These are phyloP conservation scores for Conops quadrifasciatus DNA, from an alignment of 2,888 invertebrate genomes.

Conservation along the genomic window DNA sequence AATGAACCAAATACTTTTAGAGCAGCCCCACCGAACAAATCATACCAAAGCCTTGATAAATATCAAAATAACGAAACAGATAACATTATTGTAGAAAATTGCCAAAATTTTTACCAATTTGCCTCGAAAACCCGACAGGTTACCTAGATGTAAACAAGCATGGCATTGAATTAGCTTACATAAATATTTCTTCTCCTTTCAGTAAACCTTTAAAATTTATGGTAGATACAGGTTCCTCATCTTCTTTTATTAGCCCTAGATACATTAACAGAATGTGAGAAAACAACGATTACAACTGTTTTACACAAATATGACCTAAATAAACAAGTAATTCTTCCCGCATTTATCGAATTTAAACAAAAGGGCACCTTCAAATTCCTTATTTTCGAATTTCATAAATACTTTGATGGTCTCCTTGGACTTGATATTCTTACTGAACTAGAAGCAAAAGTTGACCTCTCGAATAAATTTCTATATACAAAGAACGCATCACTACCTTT, in stretches of 20 bases:
- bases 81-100: constrained; percentile 23
- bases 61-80: background rate
- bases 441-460: constrained; percentile 29
- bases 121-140: constrained; percentile 37
- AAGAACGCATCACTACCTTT: constrained; percentile 10
- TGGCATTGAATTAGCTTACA: constrained; percentile 25
- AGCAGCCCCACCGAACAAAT: constrained; percentile 6
- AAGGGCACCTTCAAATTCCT: too few relatives aligned
- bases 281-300: too few relatives aligned
- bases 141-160: constrained; percentile 39
- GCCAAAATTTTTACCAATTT: constrained; percentile 31
- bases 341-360: too few relatives aligned
- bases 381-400: too few relatives aligned
- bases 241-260: too few relatives aligned
- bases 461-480: constrained; percentile 18
- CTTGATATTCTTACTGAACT: constrained; percentile 14
- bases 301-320: too few relatives aligned
- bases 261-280: too few relatives aligned
- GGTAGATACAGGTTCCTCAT: too few relatives aligned
- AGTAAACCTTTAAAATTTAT: too few relatives aligned
- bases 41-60: background rate
- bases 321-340: too few relatives aligned
- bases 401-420: too few relatives aligned
- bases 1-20: constrained; percentile 16
- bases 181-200: too few relatives aligned